Percentiles rank a stretch among this genome's conserved stretches.
phyloP scores from a whole-genome alignment of 2,888 invertebrate genomes.

The Trachelus troglodyta region DNA sequence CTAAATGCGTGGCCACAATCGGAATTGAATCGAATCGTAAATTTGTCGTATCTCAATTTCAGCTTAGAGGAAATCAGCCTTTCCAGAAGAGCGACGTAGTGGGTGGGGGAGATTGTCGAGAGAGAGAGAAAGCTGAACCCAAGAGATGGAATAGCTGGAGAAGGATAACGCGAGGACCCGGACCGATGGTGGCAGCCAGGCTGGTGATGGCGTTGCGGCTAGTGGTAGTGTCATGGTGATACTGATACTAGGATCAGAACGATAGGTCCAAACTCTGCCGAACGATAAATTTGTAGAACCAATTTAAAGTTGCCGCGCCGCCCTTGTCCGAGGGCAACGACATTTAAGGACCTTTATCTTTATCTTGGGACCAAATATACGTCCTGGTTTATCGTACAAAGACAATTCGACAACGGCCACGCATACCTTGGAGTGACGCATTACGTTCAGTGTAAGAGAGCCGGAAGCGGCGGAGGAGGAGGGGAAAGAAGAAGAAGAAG shows the following conservation, averaged over 20 bases:
- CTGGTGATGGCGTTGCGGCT: too few relatives aligned
- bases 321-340: constrained; percentile 18
- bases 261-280: constrained; percentile 6
- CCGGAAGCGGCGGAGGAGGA: too few relatives aligned
- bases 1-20: constrained; percentile 25
- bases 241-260: neutral
- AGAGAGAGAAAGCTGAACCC: too few relatives aligned
- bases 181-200: neutral
- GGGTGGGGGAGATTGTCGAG: too few relatives aligned
- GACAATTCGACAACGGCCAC: constrained; percentile 8
- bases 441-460: too few relatives aligned
- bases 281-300: constrained; percentile 46
- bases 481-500: too few relatives aligned
- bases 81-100: constrained; percentile 31
- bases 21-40: constrained; percentile 40
- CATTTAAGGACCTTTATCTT: constrained; percentile 25
- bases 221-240: too few relatives aligned
- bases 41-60: constrained; percentile 36
- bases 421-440: neutral
- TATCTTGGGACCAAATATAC: constrained; percentile 10
- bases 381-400: constrained; percentile 1
- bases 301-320: constrained; percentile 40
- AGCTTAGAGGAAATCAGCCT: constrained; percentile 31
- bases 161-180: neutral
- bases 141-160: neutral